Percentiles rank a stretch among this genome's conserved stretches.
Evolutionary conservation across 92 coral and sea anemone genomes (phyloP).

Genomic region (Montipora capitata): DNA sequence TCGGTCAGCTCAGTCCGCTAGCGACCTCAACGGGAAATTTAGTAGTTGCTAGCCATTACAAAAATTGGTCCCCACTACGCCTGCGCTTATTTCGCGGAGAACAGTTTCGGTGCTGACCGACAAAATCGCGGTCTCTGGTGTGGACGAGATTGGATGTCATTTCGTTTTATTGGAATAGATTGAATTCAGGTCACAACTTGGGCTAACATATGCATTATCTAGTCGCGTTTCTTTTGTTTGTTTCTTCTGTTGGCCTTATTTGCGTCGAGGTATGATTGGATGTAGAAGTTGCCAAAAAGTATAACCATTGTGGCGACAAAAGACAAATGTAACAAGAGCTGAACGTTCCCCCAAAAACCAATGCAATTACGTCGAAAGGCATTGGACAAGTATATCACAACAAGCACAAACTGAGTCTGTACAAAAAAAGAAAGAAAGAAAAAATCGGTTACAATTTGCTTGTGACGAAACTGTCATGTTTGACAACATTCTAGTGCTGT

Average conservation of each 20-base stretch:
- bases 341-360: not conserved
- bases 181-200: not conserved
- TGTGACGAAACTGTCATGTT: not conserved
- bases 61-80: too few relatives aligned
- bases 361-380: constrained; percentile 54
- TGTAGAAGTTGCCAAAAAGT: constrained; percentile 87
- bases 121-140: too few relatives aligned
- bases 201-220: too few relatives aligned
- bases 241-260: not conserved
- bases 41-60: too few relatives aligned
- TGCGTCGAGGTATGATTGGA: constrained; percentile 73
- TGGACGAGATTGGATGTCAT: too few relatives aligned
- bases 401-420: constrained; percentile 67
- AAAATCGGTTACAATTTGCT: constrained; percentile 7
- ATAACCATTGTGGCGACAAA: constrained; percentile 74
- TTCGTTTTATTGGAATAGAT: too few relatives aligned
- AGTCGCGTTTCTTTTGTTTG: constrained; percentile 9
- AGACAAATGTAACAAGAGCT: constrained; percentile 58
- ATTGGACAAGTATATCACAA: constrained; percentile 24
- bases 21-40: too few relatives aligned
- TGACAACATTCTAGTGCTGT: too few relatives aligned
- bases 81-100: too few relatives aligned
- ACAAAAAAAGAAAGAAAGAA: constrained; percentile 32
- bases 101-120: too few relatives aligned
- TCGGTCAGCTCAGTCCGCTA: too few relatives aligned